Conservation (phyloP, 1,140 invertebrate species). For the Calycopis cecrops region DNA sequence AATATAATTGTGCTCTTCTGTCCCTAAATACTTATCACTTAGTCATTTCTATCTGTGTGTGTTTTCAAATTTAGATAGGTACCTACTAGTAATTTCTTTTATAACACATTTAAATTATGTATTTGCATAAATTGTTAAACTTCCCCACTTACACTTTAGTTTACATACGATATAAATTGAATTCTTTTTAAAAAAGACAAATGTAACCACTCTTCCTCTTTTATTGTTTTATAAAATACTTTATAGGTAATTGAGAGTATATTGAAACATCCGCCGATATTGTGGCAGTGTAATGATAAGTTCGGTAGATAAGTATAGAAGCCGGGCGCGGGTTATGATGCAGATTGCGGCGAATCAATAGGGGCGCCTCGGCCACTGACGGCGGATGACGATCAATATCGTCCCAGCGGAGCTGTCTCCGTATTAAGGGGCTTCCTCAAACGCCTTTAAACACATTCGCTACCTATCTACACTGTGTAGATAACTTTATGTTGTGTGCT, state of each 20-base stretch:
- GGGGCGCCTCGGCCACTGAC: conserved; percentile 67
- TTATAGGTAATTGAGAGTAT: too few relatives aligned
- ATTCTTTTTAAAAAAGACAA: too few relatives aligned
- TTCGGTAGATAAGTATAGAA: conserved; percentile 45
- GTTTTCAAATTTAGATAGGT: too few relatives aligned
- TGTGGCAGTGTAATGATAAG: conserved; percentile 44
- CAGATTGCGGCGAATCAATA: conserved; percentile 73
- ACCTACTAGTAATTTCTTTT: too few relatives aligned
- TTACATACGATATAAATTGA: not conserved
- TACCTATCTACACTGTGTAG: conserved; percentile 34
- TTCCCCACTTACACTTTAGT: not conserved
- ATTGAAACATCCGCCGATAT: conserved; percentile 21
- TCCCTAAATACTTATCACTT: too few relatives aligned
- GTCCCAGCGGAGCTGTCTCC: conserved; percentile 68
- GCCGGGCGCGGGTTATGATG: conserved; percentile 66
- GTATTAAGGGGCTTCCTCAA: conserved; percentile 70
- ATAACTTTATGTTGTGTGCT: conserved; percentile 29
- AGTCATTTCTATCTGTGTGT: too few relatives aligned
- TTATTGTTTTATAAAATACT: not conserved
- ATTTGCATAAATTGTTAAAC: too few relatives aligned
- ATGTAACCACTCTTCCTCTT: not conserved
- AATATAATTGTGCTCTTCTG: too few relatives aligned
- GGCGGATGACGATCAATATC: conserved; percentile 71
- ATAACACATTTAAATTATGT: too few relatives aligned
- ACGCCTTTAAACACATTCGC: conserved; percentile 64